Evolutionary conservation across 2,113 vertebrate species (phyloP), one percentile per base, ranked within the genome.

Genomic region (Piliocolobus tephrosceles): DNA sequence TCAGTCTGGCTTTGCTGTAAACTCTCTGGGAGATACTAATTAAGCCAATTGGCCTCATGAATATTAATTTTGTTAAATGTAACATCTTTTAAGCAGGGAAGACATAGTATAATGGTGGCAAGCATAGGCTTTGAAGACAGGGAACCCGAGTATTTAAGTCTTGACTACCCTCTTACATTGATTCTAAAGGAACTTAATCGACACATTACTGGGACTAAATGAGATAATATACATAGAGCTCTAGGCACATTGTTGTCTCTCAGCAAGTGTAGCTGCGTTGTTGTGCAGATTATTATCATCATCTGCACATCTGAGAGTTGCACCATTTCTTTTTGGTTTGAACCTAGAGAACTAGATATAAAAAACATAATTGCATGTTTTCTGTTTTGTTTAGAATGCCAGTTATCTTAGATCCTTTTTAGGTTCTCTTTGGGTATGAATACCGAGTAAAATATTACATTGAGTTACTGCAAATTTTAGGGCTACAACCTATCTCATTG

Each of bases 11-110:
- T 88, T 43, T 92, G n/a, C 43, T 95, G 82, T 91, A 52, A 92
- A 95, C 12, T 94, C 43, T 87, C 66, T 83, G n/a, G 68, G 79
- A 75, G 52, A 76, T 18, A 18, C 50, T 72, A 61, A 83, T 57
- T 76, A 96, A 95, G 27, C 35, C 58, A n/a, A 16, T 70, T 94
- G 70, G 14, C 55, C n/a, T 96, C 55, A 70, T 95, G 61, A 86
- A 50, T 55, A 75, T 57, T 91, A 80, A 93, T 92, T 84, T 95
- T 50, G 83, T 6, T 80, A 76, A 78, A 35, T 82, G 12, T 91
- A 89, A 57, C 30, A 81, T 25, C n/a, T n/a, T n/a, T n/a, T 12
- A 72, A 89, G 12, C 23, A 35, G 25, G n/a, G 52, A 95, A 76
- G 35, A 57, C 12, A 50, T 5, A 25, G 11, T 52, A 8, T 64